These are phyloP conservation scores for Drepana falcataria DNA, from an alignment of 2,888 invertebrate species.

Conservation along the genomic window DNA sequence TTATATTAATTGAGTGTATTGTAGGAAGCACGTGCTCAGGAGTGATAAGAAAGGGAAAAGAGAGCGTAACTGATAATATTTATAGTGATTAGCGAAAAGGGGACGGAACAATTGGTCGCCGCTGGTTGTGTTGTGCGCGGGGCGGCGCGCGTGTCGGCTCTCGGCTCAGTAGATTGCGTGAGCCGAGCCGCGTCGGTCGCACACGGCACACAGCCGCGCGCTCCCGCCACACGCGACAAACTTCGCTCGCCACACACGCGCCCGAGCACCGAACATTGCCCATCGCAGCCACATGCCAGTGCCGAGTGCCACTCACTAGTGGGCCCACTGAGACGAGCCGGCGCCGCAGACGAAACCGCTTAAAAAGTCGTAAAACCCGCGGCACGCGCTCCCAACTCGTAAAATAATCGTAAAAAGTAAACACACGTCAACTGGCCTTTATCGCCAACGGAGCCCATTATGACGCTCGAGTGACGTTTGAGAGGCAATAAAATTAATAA, in stretches of 20 bases:
- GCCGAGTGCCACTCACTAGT: slow-evolving; percentile 9
- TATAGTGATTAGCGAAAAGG: slow-evolving; percentile 78
- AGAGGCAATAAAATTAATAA: slow-evolving; percentile 77
- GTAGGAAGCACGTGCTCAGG: slow-evolving; percentile 54
- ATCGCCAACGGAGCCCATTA: slow-evolving; percentile 74
- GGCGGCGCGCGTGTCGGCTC: slow-evolving; percentile 78
- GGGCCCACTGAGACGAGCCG: slow-evolving; percentile 45
- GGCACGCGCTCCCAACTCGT: slow-evolving; percentile 72
- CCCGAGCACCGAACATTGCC: slow-evolving; percentile 34
- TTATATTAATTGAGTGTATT: slow-evolving; percentile 6
- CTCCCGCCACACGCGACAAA: slow-evolving; percentile 64
- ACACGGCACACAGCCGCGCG: slow-evolving; percentile 54
- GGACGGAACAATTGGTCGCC: slow-evolving; percentile 71
- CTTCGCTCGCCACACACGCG: slow-evolving; percentile 65
- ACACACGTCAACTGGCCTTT: slow-evolving; percentile 75
- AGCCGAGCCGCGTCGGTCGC: slow-evolving; percentile 81
- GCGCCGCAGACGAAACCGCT: slow-evolving; percentile 60
- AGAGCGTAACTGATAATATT: slow-evolving; percentile 76
- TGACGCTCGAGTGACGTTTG: slow-evolving; percentile 78
- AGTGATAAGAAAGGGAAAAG: slow-evolving; percentile 72
- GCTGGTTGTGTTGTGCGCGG: slow-evolving; percentile 54
- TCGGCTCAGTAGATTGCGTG: slow-evolving; percentile 81
- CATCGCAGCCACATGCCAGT: slow-evolving; percentile 31
- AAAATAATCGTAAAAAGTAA: slow-evolving; percentile 80
- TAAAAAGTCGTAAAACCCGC: slow-evolving; percentile 75